Conservation (phyloP, 2,797 vertebrate species). For the Silurus aristotelis region DNA sequence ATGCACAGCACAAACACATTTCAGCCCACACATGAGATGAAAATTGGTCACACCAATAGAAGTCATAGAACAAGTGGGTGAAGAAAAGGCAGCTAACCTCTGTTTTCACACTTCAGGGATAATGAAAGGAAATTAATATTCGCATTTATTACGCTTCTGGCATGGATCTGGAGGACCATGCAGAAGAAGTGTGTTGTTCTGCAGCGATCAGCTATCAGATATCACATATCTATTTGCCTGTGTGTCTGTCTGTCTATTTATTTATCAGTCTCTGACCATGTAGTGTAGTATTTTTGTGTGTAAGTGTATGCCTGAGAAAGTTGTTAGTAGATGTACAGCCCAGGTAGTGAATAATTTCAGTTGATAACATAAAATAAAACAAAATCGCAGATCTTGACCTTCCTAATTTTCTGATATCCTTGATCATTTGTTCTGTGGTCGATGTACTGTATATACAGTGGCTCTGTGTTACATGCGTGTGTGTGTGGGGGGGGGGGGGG, state of each 20-base stretch:
- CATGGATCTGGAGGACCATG: background rate
- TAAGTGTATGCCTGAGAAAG: background rate
- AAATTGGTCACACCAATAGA: constrained; percentile 26
- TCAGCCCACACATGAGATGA: background rate
- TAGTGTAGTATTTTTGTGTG: background rate
- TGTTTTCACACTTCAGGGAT: constrained; percentile 30
- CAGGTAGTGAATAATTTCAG: background rate
- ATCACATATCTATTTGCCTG: background rate
- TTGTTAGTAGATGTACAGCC: background rate
- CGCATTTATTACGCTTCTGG: constrained; percentile 25
- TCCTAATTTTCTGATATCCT: background rate
- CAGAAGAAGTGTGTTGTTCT: constrained; percentile 6
- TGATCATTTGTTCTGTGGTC: background rate
- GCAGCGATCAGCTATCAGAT: constrained; percentile 4
- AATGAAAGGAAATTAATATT: constrained; percentile 39
- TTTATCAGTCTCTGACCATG: background rate
- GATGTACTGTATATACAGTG: background rate
- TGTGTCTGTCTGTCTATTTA: background rate
- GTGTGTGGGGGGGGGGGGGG: background rate
- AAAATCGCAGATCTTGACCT: background rate
- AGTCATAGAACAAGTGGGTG: constrained; percentile 22
- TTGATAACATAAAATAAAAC: background rate
- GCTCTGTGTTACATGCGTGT: background rate
- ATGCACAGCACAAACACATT: constrained; percentile 15
- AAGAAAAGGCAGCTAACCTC: constrained; percentile 28